Base-by-base conservation (phyloP, 2,113 vertebrate genomes). In the Mohoua ochrocephala region DNA sequence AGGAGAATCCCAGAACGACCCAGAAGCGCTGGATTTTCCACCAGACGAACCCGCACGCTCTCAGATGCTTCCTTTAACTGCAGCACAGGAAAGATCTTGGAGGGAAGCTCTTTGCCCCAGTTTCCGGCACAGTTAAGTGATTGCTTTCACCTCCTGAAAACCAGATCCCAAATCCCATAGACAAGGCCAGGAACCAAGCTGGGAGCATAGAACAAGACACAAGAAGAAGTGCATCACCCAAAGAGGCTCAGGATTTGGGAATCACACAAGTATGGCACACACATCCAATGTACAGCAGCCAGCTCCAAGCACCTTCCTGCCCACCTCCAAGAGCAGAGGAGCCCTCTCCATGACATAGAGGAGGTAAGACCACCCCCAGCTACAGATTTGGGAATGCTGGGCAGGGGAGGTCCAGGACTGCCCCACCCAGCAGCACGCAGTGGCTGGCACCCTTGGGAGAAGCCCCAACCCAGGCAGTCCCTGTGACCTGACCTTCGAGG, bases 211-310 rank as follows among this genome's bases (percentile, higher is more conserved):
- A 54, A 53, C 5, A 52, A 56, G 22, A 31, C 37, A 56, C n/a
- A 35, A 16, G 4, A 52, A 76, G 49, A 60, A 71, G 69, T 1
- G 9, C 4, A 50, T 8, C 24, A 49, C 30, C 28, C 49, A 0
- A 20, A 54, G 39, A 69, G 26, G 30, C 33, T 68, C 53, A 33
- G 37, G 17, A 57, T 65, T 52, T 13, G 59, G 39, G 33, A 53
- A 81, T 31, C 23, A n/a, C 23, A 31, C 33, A 19, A 28, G 15
- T 1, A 23, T 7, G 22, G 30, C 23, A 61, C 1, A 6, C 12
- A 61, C 0, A 0, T 28, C 64, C 37, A 26, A 1, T 0, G 1
- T 16, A 33, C 0, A 1, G 31, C 49, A 78, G 53, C 31, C 73
- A 56, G 59, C 41, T 78, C 84, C 27, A 9, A 67, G 37, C 70